Evolutionary conservation across 2,797 vertebrate species (phyloP), one percentile per base, ranked within the genome.

Genomic region (Gouania willdenowi): DNA sequence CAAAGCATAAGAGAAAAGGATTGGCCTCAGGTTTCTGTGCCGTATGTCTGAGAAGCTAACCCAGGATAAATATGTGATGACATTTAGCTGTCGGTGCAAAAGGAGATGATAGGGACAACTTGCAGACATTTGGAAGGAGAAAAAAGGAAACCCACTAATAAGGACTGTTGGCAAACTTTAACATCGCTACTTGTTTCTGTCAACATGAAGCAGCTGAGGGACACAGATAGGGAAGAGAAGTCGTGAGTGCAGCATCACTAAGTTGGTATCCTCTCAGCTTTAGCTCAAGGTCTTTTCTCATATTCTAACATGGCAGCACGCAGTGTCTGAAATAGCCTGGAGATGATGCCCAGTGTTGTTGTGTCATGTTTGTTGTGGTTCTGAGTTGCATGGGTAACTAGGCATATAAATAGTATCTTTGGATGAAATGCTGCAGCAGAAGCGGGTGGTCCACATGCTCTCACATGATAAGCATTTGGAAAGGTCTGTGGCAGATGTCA

Each of bases 381-480:
- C 57, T 14, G 40, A 50, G 79, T 82, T 76, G 67, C 77, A 71
- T 35, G 66, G 82, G 79, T 68, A 80, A 85, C 83, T 8, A 39
- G 47, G 66, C 49, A 51, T 85, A 84, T 82, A 79, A 87, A 88
- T 86, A 87, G 81, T 59, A 62, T 77, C 56, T 75, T 43, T 60
- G 63, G 75, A 83, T 61, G 79, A 77, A 75, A 71, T 66, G 49
- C 60, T 57, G 19, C 23, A 41, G 57, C 48, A 46, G 24, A 45
- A 71, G 41, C 1, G 36, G 51, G 54, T 54, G 57, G 51, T 39
- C 25, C 29, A 48, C 53, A 53, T 54, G 50, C 52, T 55, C 18
- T 11, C 31, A 31, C 35, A 52, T 29, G 54, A 46, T 56, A 71
- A 67, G 45, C 59, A 56, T 62, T 17, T 5, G 40, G 28, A 47